Evolutionary conservation across 2,113 vertebrate species (phyloP), one percentile per base, ranked within the genome.

Genomic region (Pituophis catenifer): DNA sequence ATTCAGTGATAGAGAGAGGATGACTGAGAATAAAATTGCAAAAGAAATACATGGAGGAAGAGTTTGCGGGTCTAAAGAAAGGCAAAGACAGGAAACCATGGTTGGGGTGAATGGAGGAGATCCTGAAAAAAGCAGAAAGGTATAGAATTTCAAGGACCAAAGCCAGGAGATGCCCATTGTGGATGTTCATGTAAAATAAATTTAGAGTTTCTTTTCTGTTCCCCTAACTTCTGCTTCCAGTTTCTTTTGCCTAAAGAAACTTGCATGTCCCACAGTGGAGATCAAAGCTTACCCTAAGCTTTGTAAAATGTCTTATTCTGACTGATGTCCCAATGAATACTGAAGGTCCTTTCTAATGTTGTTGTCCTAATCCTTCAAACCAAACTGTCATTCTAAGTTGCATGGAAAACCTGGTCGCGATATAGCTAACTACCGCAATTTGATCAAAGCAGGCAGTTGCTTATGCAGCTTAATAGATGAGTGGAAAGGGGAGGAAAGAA

Each of bases 231-330:
- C 70, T 75, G 70, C 70, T 33, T 75, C n/a, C 70, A 3, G n/a
- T 75, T 33, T 75, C 70, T 33, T 75, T 75, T 75, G 70, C 70
- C 70, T 33, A 75, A 75, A 33, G 6, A 75, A 13, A 33, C 15
- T 33, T 33, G 70, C 70, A 75, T 75, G 15, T 38, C 15, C 88
- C 58, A 92, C 91, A 62, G 50, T 44, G 24, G 89, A 81, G 33
- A 90, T 19, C 91, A 81, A 55, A 91, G 88, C 92, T 94, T 93
- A 93, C 24, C 29, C 89, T 93, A 94, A 95, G 95, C 92, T 91
- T 91, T 88, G 86, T 91, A 70, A 95, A 85, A 29, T 95, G 86
- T 53, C 13, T 89, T 44, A 53, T 95, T 94, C 93, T 94, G 17
- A 94, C 88, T 92, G 86, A 62, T 0, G 23, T 90, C 53, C 90